These are phyloP conservation scores for Tragelaphus oryx DNA, from an alignment of 2,797 vertebrate genomes.

Conservation along the genomic window DNA sequence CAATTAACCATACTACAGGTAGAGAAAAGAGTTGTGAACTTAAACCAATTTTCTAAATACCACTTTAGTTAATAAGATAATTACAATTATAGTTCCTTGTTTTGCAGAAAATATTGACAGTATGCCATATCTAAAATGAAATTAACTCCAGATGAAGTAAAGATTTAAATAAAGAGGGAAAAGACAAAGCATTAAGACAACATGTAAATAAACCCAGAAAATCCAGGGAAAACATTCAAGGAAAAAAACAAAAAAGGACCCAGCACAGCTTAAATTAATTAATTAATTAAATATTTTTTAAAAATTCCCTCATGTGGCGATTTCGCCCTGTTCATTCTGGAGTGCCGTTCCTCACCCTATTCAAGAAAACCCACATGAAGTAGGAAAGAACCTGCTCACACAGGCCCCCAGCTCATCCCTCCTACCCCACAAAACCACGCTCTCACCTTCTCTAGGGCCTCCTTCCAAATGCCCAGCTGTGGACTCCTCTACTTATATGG, in stretches of 20 bases:
- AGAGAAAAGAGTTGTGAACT: neutral
- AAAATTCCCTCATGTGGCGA: neutral
- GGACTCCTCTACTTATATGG: neutral
- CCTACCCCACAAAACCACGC: neutral
- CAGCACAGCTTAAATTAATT: neutral
- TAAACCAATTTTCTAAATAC: neutral
- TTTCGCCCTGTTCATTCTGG: neutral
- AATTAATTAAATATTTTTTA: rapidly evolving
- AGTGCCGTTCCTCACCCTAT: neutral
- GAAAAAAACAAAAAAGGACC: neutral
- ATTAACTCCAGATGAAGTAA: neutral
- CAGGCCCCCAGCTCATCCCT: neutral
- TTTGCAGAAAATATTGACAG: neutral
- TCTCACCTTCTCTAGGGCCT: neutral
- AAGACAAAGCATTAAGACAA: neutral
- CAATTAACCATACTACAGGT: neutral
- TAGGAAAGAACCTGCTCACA: neutral
- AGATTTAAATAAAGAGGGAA: neutral
- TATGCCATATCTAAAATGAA: neutral
- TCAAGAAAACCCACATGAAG: neutral
- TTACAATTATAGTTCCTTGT: neutral
- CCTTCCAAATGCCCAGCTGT: neutral
- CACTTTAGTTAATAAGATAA: neutral
- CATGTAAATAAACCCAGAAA: neutral
- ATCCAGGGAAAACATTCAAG: neutral